phyloP scores from a whole-genome alignment of 2,113 vertebrate species.

The Nymphicus hollandicus region DNA sequence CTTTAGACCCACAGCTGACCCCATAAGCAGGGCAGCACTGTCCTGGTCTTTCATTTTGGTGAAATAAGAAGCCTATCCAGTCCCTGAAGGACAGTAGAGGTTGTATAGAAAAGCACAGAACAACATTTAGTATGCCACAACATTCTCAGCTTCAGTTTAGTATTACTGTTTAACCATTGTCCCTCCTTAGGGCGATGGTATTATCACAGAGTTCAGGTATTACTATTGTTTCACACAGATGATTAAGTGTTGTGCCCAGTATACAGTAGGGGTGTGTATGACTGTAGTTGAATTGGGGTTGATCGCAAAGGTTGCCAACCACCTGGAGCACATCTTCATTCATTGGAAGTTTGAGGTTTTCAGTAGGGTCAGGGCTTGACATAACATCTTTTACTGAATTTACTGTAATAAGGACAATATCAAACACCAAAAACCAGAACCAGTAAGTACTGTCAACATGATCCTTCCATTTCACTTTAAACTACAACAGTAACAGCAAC shows the following conservation, averaged over 20 bases:
- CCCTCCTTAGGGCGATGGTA: not conserved
- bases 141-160: not conserved
- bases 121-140: not conserved
- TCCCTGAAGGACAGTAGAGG: not conserved
- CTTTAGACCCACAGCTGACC: not conserved
- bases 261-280: not conserved
- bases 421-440: not conserved
- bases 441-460: not conserved
- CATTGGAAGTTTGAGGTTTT: not conserved
- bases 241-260: not conserved
- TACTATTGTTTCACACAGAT: not conserved
- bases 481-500: not conserved
- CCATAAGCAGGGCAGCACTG: not conserved
- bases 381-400: not conserved
- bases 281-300: not conserved
- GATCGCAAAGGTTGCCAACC: not conserved
- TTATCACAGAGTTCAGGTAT: not conserved
- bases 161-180: not conserved
- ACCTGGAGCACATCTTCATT: not conserved
- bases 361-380: not conserved
- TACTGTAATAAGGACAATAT: not conserved
- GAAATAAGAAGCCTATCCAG: accelerated
- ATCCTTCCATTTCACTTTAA: not conserved
- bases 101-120: not conserved
- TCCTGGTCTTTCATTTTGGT: not conserved